Percentiles rank a stretch among this genome's conserved stretches.
Evolutionary conservation across 1,140 invertebrate species (phyloP).

Genomic region (Lineus longissimus): DNA sequence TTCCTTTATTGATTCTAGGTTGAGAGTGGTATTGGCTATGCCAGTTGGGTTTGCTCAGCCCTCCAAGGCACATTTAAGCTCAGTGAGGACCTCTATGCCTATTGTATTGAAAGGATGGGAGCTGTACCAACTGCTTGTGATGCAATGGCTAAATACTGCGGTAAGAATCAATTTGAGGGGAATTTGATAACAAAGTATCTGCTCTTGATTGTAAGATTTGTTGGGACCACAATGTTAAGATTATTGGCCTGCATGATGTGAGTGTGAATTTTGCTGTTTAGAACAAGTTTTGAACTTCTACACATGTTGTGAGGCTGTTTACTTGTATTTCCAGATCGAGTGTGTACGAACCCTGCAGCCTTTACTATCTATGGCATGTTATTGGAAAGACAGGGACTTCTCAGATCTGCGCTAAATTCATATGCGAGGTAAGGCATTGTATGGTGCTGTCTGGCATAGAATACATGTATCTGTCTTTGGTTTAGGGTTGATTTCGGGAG

Average conservation of each 20-base stretch:
- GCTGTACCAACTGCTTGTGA: slow-evolving; percentile 73
- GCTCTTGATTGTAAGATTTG: no score
- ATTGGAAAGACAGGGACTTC: slow-evolving; percentile 69
- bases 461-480: slow-evolving; percentile 6
- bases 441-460: no score
- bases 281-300: no score
- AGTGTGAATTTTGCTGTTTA: no score
- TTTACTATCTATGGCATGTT: slow-evolving; percentile 75
- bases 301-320: slow-evolving; percentile 3
- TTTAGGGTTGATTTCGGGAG: slow-evolving; percentile 42
- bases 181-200: no score
- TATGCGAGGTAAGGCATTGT: slow-evolving; percentile 57
- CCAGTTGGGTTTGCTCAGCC: slow-evolving; percentile 73
- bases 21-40: slow-evolving; percentile 64
- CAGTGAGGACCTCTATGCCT: slow-evolving; percentile 60
- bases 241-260: no score
- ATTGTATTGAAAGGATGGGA: slow-evolving; percentile 74
- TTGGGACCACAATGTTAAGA: no score
- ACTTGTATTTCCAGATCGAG: slow-evolving; percentile 53
- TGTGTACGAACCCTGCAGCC: slow-evolving; percentile 63
- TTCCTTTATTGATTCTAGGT: not conserved
- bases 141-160: slow-evolving; percentile 69
- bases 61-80: slow-evolving; percentile 59
- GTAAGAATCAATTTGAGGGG: slow-evolving; percentile 46
- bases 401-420: slow-evolving; percentile 61